A percentile compares a stretch with the other conserved stretches of the same genome.
phyloP scores from a whole-genome alignment of 2,113 vertebrate genomes.

The Onychostruthus taczanowskii region DNA sequence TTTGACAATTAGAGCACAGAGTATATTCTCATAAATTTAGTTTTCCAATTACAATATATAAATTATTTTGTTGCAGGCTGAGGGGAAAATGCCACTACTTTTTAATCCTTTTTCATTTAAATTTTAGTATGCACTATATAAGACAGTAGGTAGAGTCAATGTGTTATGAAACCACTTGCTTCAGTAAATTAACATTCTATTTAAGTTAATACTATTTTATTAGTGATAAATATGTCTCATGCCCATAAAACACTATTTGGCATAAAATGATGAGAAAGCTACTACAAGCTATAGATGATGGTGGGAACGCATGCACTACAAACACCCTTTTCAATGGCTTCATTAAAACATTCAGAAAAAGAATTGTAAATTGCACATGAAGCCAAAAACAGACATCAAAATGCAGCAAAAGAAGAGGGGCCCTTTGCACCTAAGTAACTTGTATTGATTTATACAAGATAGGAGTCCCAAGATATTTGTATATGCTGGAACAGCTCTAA shows the following conservation, averaged over 20 bases:
- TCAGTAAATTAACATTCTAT: slow-evolving; percentile 52
- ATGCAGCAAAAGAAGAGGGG: slow-evolving; percentile 76
- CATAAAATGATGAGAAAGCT: slow-evolving; percentile 79
- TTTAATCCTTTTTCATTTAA: slow-evolving; percentile 18
- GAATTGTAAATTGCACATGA: slow-evolving; percentile 67
- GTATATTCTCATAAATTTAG: slow-evolving; percentile 22
- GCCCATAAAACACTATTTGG: slow-evolving; percentile 73
- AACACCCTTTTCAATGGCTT: slow-evolving; percentile 72
- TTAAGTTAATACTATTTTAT: slow-evolving; percentile 67
- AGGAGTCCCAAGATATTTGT: slow-evolving; percentile 66
- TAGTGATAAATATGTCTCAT: slow-evolving; percentile 74
- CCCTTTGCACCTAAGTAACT: slow-evolving; percentile 72
- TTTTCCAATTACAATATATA: slow-evolving; percentile 13
- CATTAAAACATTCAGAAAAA: slow-evolving; percentile 76
- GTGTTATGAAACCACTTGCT: slow-evolving; percentile 40
- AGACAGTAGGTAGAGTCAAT: slow-evolving; percentile 54
- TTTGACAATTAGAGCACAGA: not conserved
- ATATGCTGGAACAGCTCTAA: slow-evolving; percentile 74
- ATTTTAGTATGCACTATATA: slow-evolving; percentile 66
- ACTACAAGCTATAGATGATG: slow-evolving; percentile 76
- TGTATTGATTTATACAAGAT: slow-evolving; percentile 78
- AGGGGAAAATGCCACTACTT: slow-evolving; percentile 26
- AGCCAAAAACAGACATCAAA: slow-evolving; percentile 71
- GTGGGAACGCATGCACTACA: slow-evolving; percentile 76
- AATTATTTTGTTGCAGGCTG: not conserved